Base-by-base conservation (phyloP, 2,888 invertebrate genomes). In the Incurvaria masculella region DNA sequence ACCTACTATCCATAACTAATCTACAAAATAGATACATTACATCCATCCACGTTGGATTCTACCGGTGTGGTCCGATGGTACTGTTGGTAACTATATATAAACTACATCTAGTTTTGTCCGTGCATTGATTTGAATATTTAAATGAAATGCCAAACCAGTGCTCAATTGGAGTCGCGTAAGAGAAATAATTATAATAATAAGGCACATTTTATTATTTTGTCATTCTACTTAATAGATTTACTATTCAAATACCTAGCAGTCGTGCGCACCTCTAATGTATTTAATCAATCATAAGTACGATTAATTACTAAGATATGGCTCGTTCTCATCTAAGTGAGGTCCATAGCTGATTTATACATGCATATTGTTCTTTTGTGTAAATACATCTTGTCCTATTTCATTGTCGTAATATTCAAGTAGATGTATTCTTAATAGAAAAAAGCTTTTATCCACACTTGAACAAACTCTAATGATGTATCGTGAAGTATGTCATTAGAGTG, bases 211-310 rank as follows among this genome's bases (percentile, higher is more conserved):
- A 70, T 67, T 68, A 72, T 72, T 73, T 72, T 73, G 73, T 74
- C 75, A 72, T 69, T 68, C 62, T 63, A 33, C 59, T 57, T 71
- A 72, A 74, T 74, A 72, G 66, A 69, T 70, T 67, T 72, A 67
- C 68, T 73, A 76, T 78, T 75, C 66, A 74, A 75, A 78, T 75
- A n/a, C n/a, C n/a, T n/a, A 61, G 64, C 65, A 72, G 64, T 75
- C 78, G 75, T 76, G 76, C 69, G 63, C 64, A 65, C 61, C 58
- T 68, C 66, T 73, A 75, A 76, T 76, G 75, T 68, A 64, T 69
- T 76, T 73, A 78, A 78, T 78, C 76, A 76, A 78, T 78, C 78
- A 76, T 72, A 69, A 65, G 61, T 61, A 69, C 75, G 76, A 78
- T 78, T 78, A 78, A 76, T 78, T 78, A 75, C 70, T 64, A 55